These are phyloP conservation scores for Myxocyprinus asiaticus DNA, from an alignment of 2,113 vertebrate genomes.

Conservation along the genomic window DNA sequence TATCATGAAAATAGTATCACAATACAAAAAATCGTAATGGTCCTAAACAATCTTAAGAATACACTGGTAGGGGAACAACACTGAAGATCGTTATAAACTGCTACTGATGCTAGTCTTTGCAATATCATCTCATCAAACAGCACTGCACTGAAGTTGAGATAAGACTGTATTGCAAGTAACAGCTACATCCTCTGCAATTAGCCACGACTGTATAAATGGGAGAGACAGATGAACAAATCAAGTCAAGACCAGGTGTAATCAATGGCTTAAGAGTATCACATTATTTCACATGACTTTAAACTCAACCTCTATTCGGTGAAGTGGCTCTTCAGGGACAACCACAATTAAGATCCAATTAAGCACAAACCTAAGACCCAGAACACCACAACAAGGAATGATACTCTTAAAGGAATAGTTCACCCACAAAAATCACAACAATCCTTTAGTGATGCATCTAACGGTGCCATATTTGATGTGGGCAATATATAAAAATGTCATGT, in stretches of 20 bases:
- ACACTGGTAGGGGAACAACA: too few relatives aligned
- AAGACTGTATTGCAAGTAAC: not conserved
- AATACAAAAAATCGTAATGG: not conserved
- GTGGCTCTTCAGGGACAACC: not conserved
- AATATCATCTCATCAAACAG: not conserved
- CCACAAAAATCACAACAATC: too few relatives aligned
- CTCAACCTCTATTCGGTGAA: too few relatives aligned
- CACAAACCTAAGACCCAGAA: conserved; percentile 29
- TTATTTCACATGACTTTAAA: not conserved
- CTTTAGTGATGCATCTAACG: too few relatives aligned
- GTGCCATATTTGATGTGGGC: too few relatives aligned
- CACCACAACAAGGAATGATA: not conserved
- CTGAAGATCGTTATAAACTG: not conserved
- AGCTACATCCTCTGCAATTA: conserved; percentile 2
- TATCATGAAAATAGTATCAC: too few relatives aligned
- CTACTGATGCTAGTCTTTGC: too few relatives aligned
- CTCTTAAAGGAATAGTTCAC: too few relatives aligned
- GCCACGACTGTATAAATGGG: not conserved
- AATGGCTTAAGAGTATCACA: not conserved
- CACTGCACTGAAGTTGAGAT: not conserved
- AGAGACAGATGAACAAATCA: not conserved
- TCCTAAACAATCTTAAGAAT: not conserved
- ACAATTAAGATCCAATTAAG: conserved; percentile 2
- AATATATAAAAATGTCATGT: too few relatives aligned
- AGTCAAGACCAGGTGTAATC: not conserved